Evolutionary conservation across 2,888 invertebrate genomes (phyloP).

Genomic region (Orthosia incerta): DNA sequence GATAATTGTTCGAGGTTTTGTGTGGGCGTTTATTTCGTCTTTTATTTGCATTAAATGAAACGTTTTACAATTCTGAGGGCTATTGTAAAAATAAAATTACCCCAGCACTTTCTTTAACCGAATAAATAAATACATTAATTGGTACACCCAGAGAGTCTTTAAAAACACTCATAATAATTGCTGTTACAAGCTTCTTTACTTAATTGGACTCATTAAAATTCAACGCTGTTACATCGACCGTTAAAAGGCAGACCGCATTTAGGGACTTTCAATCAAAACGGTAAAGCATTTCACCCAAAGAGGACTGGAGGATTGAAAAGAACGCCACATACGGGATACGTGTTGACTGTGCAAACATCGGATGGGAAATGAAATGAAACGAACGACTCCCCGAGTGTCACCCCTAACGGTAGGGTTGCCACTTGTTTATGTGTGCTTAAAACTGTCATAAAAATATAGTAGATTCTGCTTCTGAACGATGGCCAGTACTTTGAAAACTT

Average conservation of each 20-base stretch:
- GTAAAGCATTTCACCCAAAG: slow-evolving; percentile 76
- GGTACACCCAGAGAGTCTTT: slow-evolving; percentile 44
- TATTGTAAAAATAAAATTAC: slow-evolving; percentile 6
- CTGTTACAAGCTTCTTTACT: slow-evolving; percentile 56
- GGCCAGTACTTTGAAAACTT: not conserved
- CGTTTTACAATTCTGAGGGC: not conserved
- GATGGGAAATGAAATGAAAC: slow-evolving; percentile 85
- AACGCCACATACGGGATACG: slow-evolving; percentile 70
- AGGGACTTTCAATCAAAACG: slow-evolving; percentile 73
- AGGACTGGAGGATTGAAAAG: slow-evolving; percentile 72
- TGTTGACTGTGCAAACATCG: slow-evolving; percentile 84
- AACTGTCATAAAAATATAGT: not conserved
- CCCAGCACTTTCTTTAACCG: not conserved
- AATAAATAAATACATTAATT: slow-evolving; percentile 30
- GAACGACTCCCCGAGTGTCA: slow-evolving; percentile 74
- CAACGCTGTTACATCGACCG: slow-evolving; percentile 59
- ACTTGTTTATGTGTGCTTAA: slow-evolving; percentile 9
- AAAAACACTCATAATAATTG: slow-evolving; percentile 41
- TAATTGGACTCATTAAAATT: slow-evolving; percentile 67
- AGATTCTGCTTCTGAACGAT: too few relatives aligned
- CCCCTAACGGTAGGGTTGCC: slow-evolving; percentile 70
- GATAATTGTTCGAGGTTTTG: not conserved
- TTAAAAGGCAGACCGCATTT: slow-evolving; percentile 66
- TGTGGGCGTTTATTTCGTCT: not conserved
- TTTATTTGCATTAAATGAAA: not conserved